phyloP scores from a whole-genome alignment of 2,113 vertebrate species.

The Callipepla squamata region DNA sequence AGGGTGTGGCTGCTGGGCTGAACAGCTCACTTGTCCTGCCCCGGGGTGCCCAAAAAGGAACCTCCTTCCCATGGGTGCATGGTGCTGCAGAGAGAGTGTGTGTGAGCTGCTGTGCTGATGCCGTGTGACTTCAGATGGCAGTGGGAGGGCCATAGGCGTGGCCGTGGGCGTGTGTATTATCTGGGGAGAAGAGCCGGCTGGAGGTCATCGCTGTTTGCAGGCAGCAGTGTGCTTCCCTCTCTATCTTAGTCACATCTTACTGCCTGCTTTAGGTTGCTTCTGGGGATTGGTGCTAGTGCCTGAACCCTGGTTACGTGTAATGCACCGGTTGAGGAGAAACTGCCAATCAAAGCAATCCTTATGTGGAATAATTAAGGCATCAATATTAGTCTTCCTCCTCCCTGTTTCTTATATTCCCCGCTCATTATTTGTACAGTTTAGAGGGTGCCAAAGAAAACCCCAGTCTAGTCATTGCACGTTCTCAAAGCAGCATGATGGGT shows the following conservation, averaged over 20 bases:
- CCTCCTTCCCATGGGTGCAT: not conserved
- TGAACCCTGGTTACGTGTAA: not conserved
- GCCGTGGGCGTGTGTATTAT: not conserved
- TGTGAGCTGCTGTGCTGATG: not conserved
- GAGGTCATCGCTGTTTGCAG: not conserved
- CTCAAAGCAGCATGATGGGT: accelerated
- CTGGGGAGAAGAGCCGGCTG: not conserved
- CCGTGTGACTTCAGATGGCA: conserved; percentile 69
- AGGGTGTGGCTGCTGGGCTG: not conserved
- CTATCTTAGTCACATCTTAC: accelerated
- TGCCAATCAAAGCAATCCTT: conserved; percentile 21
- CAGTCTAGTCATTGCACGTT: accelerated
- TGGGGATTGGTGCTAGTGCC: not conserved
- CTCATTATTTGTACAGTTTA: not conserved
- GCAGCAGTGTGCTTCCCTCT: not conserved
- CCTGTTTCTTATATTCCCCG: not conserved
- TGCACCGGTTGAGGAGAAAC: not conserved
- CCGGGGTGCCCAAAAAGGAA: not conserved
- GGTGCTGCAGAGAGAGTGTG: not conserved
- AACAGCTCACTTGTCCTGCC: not conserved
- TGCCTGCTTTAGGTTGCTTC: not conserved
- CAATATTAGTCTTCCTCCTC: not conserved
- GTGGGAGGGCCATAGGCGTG: not conserved
- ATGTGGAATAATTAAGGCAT: conserved; percentile 1
- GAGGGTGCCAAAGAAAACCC: not conserved